Percentiles rank a stretch among this genome's conserved stretches.
Conservation (phyloP, 2,888 invertebrate species). For the Agrochola lychnidis region DNA sequence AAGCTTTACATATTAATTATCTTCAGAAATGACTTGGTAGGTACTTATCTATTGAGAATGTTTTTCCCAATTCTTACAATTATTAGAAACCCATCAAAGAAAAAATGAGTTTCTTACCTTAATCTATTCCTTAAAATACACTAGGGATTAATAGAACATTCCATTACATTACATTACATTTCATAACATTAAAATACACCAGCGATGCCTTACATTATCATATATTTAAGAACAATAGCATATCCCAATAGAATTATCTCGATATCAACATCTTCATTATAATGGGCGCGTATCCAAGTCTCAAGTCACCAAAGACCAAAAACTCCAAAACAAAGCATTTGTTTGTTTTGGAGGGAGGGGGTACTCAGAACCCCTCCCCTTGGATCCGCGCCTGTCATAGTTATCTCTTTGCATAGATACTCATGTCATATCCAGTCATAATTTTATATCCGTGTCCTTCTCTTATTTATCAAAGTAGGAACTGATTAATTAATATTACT, state of each 20-base stretch:
- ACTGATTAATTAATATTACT: background rate
- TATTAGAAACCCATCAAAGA: background rate
- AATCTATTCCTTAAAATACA: constrained; percentile 10
- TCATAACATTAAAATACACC: background rate
- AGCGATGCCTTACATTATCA: constrained; percentile 7
- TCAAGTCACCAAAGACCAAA: background rate
- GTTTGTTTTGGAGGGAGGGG: constrained; percentile 30
- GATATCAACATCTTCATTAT: background rate
- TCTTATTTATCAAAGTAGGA: too few species aligned
- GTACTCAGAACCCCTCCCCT: constrained; percentile 21
- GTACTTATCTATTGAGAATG: too few species aligned
- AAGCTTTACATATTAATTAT: background rate
- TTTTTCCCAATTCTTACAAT: background rate
- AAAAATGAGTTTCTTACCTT: background rate
- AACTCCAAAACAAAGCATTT: constrained; percentile 29
- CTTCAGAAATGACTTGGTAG: background rate
- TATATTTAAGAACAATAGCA: background rate
- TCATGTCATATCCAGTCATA: constrained; percentile 13
- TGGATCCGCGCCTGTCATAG: constrained; percentile 31
- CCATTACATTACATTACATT: background rate
- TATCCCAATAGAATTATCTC: background rate
- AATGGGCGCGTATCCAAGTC: constrained; percentile 38
- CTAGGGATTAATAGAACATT: background rate
- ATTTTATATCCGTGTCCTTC: constrained; percentile 3
- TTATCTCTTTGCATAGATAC: constrained; percentile 26